Percentiles rank a stretch among this genome's conserved stretches.
Evolutionary conservation across 2,113 vertebrate genomes (phyloP).

Genomic region (Calidris pugnax): DNA sequence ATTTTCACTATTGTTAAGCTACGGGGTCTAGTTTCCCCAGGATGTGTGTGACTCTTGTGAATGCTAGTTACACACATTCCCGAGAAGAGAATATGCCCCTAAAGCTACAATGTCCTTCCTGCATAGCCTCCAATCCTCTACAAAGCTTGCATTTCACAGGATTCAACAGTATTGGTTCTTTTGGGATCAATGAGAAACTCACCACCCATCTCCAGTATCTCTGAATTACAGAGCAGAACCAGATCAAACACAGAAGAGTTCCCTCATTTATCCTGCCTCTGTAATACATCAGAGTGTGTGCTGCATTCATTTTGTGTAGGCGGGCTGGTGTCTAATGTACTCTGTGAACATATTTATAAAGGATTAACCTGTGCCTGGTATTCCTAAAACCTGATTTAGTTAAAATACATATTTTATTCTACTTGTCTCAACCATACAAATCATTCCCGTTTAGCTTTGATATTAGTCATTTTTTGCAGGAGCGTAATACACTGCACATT

Average conservation of each 20-base stretch:
- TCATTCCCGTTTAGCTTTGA: conserved; percentile 34
- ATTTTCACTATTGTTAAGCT: conserved; percentile 46
- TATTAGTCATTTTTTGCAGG: conserved; percentile 29
- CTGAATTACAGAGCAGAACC: conserved; percentile 44
- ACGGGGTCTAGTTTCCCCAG: conserved; percentile 36
- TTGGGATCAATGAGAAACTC: conserved; percentile 42
- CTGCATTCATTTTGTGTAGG: conserved; percentile 58
- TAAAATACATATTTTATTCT: conserved; percentile 57
- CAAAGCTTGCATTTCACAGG: conserved; percentile 43
- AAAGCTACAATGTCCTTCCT: conserved; percentile 41
- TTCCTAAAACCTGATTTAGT: conserved; percentile 58
- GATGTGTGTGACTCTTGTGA: conserved; percentile 16
- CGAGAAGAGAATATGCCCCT: conserved; percentile 40
- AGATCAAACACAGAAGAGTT: conserved; percentile 19
- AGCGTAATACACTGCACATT: neutral
- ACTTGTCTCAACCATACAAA: conserved; percentile 35
- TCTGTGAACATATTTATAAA: conserved; percentile 65
- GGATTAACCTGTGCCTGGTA: conserved; percentile 52
- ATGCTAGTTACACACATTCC: conserved; percentile 22
- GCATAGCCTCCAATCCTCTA: conserved; percentile 38
- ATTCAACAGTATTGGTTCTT: conserved; percentile 53
- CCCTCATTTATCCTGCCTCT: conserved; percentile 34
- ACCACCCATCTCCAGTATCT: conserved; percentile 39
- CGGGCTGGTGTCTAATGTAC: conserved; percentile 63
- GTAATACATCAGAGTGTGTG: conserved; percentile 24